phyloP scores from a whole-genome alignment of 2,797 vertebrate genomes.

The Stomatorhinus walkeri region DNA sequence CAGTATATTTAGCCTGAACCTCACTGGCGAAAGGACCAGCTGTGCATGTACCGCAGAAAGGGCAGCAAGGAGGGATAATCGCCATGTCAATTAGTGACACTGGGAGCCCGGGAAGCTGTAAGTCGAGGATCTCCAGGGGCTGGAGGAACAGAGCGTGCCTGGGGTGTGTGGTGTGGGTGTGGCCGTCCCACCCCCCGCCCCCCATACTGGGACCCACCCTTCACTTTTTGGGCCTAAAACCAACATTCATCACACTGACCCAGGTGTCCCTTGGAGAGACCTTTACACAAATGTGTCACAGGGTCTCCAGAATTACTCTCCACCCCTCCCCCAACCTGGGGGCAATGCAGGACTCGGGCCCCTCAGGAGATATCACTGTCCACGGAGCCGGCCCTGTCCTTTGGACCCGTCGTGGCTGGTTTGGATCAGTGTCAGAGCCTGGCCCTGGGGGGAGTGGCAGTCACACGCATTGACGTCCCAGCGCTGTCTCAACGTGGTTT shows the following conservation, averaged over 20 bases:
- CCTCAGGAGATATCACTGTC: not conserved
- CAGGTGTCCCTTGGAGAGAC: not conserved
- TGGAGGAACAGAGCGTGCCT: not conserved
- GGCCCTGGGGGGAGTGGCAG: conserved; percentile 26
- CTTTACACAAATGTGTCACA: not conserved
- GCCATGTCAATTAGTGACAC: not conserved
- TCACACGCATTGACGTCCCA: conserved; percentile 29
- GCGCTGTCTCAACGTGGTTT: conserved; percentile 46
- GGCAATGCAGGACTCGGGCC: not conserved
- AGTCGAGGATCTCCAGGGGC: not conserved
- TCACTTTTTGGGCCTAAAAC: not conserved
- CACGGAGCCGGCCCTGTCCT: not conserved
- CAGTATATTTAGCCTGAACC: not conserved
- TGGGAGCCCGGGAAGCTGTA: not conserved
- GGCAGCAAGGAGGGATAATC: not conserved
- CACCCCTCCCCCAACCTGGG: not conserved
- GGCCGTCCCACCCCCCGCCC: not conserved
- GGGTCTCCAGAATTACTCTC: not conserved
- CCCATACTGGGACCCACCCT: not conserved
- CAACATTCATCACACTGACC: not conserved
- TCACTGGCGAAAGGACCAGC: not conserved
- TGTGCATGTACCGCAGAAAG: not conserved
- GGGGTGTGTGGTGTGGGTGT: not conserved
- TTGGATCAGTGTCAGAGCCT: conserved; percentile 47
- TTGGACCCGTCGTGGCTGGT: conserved; percentile 51